Base-by-base conservation (phyloP, 1,140 invertebrate species). In the Danaus plexippus region DNA sequence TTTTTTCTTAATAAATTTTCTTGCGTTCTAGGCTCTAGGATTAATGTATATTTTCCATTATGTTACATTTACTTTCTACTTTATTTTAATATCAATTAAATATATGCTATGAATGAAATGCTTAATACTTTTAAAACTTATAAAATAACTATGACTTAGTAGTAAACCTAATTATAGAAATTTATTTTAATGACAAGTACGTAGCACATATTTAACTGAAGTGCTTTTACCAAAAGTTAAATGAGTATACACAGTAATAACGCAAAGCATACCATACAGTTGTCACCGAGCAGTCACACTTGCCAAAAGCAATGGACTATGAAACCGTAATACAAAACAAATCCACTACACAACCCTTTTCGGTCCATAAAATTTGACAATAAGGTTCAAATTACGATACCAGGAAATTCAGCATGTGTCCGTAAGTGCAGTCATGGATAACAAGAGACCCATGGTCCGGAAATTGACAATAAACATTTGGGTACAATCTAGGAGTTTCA, bases 1-100 rank as follows among this genome's bases (percentile, higher is more conserved):
- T 52, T 66, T 62, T 54, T 47, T 64, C 53, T 67, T 67, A 64
- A 67, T 67, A 67, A 67, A 52, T 69, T n/a, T n/a, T n/a, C n/a
- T n/a, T 47, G 46, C 46, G 8, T 52, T 57, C 15, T 52, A 48
- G n/a, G 22, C 22, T 32, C 22, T 32, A 32, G 22, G 22, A 32
- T 32, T 32, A 4, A 32, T 32, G 2, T 32, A 32, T 32, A 32
- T 32, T 32, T 43, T 52, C 43, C 41, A 15, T 52, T 52, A 43
- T 43, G 11, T 43, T 9, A 10, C 11, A 52, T 52, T 43, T 43
- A 15, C 22, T 32, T 8, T 32, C 22, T 7, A 4, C 22, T 32
- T 32, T 32, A 22, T 22, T 22, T 22, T 22, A 22, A 22, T 22
- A 2, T 2, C 18, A 22, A 22, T 32, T 32, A 32, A 32, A 32